Conservation (phyloP, 2,797 vertebrate species). For the Holocentrus rufus region DNA sequence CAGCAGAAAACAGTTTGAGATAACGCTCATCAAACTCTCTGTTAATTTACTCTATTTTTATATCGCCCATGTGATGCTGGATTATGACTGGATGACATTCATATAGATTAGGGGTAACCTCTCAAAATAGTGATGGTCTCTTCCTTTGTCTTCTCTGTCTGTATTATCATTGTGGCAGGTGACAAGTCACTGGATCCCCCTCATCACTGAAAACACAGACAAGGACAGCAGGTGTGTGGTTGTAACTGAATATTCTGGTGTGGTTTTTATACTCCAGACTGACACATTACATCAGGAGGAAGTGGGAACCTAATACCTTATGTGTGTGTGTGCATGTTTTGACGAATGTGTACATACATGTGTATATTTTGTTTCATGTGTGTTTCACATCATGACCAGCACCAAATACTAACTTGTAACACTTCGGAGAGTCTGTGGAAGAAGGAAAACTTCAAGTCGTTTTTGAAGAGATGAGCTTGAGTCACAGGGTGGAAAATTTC, state of each 20-base stretch:
- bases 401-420: too few relatives aligned
- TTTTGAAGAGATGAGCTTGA: background rate
- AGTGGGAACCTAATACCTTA: background rate
- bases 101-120: too few relatives aligned
- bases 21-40: background rate
- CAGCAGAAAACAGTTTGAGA: slow-evolving; percentile 11
- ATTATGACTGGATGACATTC: background rate
- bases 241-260: background rate
- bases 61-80: background rate
- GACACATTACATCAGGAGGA: background rate
- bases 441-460: background rate
- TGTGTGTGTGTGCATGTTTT: too few relatives aligned
- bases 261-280: background rate
- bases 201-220: slow-evolving; percentile 96
- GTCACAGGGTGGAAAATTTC: slow-evolving; percentile 11
- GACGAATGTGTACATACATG: too few relatives aligned
- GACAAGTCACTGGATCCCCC: slow-evolving; percentile 96
- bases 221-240: slow-evolving; percentile 93
- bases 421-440: too few relatives aligned
- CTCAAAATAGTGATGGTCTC: background rate
- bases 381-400: too few relatives aligned
- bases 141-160: background rate
- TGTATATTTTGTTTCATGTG: too few relatives aligned
- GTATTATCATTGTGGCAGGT: slow-evolving; percentile 80
- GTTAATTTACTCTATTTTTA: background rate